A percentile compares a stretch with the other conserved stretches of the same genome.
phyloP scores from a whole-genome alignment of 2,797 vertebrate species.

The Nyctalus aviator region DNA sequence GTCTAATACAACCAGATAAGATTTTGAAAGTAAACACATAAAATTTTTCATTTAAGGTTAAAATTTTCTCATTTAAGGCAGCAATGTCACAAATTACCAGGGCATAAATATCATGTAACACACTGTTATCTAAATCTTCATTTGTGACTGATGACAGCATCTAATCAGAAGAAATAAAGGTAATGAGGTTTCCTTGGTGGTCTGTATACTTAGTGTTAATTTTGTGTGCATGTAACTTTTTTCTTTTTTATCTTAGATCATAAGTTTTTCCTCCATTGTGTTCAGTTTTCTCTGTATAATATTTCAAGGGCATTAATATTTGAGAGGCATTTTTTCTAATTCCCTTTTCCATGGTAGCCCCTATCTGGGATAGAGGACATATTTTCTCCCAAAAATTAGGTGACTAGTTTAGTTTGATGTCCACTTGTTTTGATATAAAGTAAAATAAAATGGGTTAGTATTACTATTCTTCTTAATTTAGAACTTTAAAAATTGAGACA shows the following conservation, averaged over 20 bases:
- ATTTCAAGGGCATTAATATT: conserved; percentile 70
- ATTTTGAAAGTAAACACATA: conserved; percentile 62
- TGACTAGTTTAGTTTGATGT: conserved; percentile 68
- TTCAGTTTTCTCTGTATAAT: conserved; percentile 68
- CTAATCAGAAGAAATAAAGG: conserved; percentile 73
- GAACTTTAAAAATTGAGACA: conserved; percentile 17
- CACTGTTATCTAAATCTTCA: conserved; percentile 71
- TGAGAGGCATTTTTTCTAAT: conserved; percentile 74
- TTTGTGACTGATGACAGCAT: conserved; percentile 77
- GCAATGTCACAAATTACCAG: conserved; percentile 62
- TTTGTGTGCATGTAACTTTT: not conserved
- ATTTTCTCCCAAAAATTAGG: conserved; percentile 64
- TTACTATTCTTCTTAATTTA: conserved; percentile 65
- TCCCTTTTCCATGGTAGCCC: conserved; percentile 57
- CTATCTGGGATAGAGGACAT: conserved; percentile 59
- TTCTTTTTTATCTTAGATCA: not conserved
- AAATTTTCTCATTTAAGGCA: conserved; percentile 55
- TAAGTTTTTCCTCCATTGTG: conserved; percentile 63
- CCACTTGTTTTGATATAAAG: conserved; percentile 68
- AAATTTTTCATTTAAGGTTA: conserved; percentile 66
- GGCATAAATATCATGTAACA: conserved; percentile 79
- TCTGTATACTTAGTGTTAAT: conserved; percentile 71
- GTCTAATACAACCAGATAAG: not conserved
- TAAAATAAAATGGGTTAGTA: conserved; percentile 67
- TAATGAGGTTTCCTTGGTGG: not conserved